Conservation (phyloP, 2,888 invertebrate genomes). For the Dasysyrphus albostriatus region DNA sequence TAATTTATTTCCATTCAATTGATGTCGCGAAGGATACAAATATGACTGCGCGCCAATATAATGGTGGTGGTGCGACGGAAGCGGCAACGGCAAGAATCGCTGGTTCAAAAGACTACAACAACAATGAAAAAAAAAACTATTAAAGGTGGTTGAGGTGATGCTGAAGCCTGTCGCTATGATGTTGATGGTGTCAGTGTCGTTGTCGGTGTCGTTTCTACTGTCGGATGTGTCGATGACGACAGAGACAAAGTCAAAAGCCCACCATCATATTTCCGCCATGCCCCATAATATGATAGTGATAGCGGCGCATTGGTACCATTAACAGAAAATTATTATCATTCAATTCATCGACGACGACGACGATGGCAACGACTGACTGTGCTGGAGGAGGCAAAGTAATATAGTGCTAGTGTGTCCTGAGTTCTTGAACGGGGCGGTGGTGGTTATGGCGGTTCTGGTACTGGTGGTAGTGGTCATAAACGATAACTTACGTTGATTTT, state of each 20-base stretch:
- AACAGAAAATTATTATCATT: conserved; percentile 71
- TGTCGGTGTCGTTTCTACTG: conserved; percentile 43
- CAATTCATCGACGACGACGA: conserved; percentile 62
- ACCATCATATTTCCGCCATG: conserved; percentile 53
- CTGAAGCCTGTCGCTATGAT: conserved; percentile 45
- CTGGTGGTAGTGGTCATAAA: conserved; percentile 51
- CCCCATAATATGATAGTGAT: conserved; percentile 51
- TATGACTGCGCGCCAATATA: conserved; percentile 67
- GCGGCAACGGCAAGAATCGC: conserved; percentile 3
- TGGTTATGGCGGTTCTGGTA: not conserved
- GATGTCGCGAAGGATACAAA: conserved; percentile 75
- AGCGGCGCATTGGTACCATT: conserved; percentile 61
- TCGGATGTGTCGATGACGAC: conserved; percentile 72
- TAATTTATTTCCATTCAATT: conserved; percentile 75
- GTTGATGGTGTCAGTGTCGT: conserved; percentile 65
- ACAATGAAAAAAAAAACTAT: not conserved
- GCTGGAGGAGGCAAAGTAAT: not conserved
- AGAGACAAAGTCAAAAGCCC: conserved; percentile 69
- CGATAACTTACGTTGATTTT: conserved; percentile 75
- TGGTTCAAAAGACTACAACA: not conserved
- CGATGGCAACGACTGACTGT: conserved; percentile 38
- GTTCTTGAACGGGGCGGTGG: not conserved
- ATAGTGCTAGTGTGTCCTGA: conserved; percentile 3
- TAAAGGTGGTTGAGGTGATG: conserved; percentile 25
- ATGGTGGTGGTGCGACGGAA: conserved; percentile 26